Evolutionary conservation across 2,797 vertebrate species (phyloP).

Genomic region (Buceros bicornis): DNA sequence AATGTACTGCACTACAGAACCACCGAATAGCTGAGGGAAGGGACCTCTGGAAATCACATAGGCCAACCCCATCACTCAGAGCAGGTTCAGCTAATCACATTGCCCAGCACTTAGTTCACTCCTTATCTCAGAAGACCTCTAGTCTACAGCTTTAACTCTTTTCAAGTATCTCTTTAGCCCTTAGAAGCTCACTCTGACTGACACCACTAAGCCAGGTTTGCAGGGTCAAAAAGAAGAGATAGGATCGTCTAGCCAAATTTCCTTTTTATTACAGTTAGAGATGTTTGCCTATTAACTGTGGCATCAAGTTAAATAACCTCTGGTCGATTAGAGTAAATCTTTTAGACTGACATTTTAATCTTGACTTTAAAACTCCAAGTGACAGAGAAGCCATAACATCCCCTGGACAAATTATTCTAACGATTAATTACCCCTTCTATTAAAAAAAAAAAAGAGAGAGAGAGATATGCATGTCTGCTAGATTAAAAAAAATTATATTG

Average conservation of each 20-base stretch:
- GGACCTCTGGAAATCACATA: not conserved
- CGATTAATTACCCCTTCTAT: constrained; percentile 5
- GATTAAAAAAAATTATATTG: not conserved
- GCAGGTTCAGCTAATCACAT: not conserved
- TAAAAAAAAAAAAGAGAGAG: not conserved
- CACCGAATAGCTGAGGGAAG: not conserved
- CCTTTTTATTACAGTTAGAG: not conserved
- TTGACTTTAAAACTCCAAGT: constrained; percentile 19
- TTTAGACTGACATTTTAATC: constrained; percentile 35
- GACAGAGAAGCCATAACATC: not conserved
- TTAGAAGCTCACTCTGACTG: not conserved
- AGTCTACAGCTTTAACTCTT: not conserved
- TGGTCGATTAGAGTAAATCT: not conserved
- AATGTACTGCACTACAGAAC: not conserved
- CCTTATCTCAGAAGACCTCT: not conserved
- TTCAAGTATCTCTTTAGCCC: not conserved
- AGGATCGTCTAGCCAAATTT: not conserved
- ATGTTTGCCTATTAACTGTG: not conserved
- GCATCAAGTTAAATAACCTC: not conserved
- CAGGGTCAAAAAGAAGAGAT: not conserved
- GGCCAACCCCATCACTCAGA: not conserved
- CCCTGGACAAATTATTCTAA: constrained; percentile 12
- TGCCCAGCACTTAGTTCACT: not conserved
- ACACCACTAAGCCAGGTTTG: not conserved
- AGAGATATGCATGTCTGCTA: not conserved